phyloP scores from a whole-genome alignment of 2,888 invertebrate genomes.

The Campaea margaritaria region DNA sequence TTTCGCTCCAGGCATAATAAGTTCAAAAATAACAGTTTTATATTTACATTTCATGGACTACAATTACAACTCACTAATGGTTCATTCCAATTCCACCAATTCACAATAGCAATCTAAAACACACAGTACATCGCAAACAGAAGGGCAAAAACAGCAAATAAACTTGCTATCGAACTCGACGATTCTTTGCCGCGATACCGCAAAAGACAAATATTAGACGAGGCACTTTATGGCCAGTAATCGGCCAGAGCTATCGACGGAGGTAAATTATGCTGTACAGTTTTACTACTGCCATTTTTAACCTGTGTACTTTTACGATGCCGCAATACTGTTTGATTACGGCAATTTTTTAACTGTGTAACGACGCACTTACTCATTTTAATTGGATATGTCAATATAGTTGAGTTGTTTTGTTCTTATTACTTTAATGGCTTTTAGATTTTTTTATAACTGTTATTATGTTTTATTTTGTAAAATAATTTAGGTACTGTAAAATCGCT shows the following conservation, averaged over 20 bases:
- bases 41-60: too few species aligned
- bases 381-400: conserved; percentile 12
- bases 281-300: conserved; percentile 22
- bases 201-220: conserved; percentile 31
- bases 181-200: conserved; percentile 32
- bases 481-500: neutral
- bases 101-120: neutral
- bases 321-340: conserved; percentile 12
- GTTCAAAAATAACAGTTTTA: too few species aligned
- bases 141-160: conserved; percentile 17
- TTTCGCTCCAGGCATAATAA: too few species aligned
- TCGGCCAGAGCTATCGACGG: conserved; percentile 2
- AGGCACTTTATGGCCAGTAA: neutral
- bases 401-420: conserved; percentile 1
- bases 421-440: conserved; percentile 9
- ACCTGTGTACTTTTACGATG: conserved; percentile 12
- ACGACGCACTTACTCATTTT: conserved; percentile 1
- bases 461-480: neutral
- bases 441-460: conserved; percentile 8
- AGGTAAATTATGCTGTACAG: conserved; percentile 14
- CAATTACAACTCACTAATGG: neutral
- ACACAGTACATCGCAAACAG: conserved; percentile 36
- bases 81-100: too few species aligned
- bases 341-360: conserved; percentile 19
- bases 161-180: conserved; percentile 10